These are phyloP conservation scores for Chromis chromis DNA, from an alignment of 2,797 vertebrate genomes.

Conservation along the genomic window DNA sequence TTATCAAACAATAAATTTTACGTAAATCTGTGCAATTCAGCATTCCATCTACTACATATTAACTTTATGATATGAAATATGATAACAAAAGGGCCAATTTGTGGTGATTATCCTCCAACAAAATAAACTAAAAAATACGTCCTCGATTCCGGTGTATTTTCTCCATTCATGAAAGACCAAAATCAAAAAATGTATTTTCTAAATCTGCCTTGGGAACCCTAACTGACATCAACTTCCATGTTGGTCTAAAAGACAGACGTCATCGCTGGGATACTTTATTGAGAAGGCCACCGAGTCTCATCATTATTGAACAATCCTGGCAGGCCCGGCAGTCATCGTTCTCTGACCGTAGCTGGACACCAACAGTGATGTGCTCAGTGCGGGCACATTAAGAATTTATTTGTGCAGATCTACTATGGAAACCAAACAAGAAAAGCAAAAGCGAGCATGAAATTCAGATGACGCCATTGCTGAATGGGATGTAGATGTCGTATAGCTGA, in stretches of 20 bases:
- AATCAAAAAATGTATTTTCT: slow-evolving; percentile 13
- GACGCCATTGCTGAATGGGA: slow-evolving; percentile 20
- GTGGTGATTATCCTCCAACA: neutral
- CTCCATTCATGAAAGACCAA: slow-evolving; percentile 6
- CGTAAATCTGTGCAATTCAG: neutral
- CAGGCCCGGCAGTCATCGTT: slow-evolving; percentile 49
- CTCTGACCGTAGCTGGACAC: slow-evolving; percentile 56
- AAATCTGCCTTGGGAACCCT: slow-evolving; percentile 43
- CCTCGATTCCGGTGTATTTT: neutral
- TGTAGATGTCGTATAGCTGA: neutral
- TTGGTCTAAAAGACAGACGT: slow-evolving; percentile 46
- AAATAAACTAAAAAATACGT: slow-evolving; percentile 1
- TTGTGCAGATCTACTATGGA: slow-evolving; percentile 56
- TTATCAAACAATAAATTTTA: neutral
- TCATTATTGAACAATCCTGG: slow-evolving; percentile 66
- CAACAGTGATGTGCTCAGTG: slow-evolving; percentile 47
- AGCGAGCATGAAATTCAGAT: slow-evolving; percentile 27
- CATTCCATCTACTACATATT: neutral
- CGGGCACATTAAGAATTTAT: slow-evolving; percentile 33
- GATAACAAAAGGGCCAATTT: neutral
- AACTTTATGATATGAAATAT: neutral
- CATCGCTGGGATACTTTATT: slow-evolving; percentile 46
- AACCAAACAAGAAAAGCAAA: slow-evolving; percentile 54
- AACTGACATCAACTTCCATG: slow-evolving; percentile 36
- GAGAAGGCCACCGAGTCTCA: slow-evolving; percentile 53